Percentiles rank a stretch among this genome's conserved stretches.
Evolutionary conservation across 1,140 invertebrate species (phyloP).

Genomic region (Drosophila tristis): DNA sequence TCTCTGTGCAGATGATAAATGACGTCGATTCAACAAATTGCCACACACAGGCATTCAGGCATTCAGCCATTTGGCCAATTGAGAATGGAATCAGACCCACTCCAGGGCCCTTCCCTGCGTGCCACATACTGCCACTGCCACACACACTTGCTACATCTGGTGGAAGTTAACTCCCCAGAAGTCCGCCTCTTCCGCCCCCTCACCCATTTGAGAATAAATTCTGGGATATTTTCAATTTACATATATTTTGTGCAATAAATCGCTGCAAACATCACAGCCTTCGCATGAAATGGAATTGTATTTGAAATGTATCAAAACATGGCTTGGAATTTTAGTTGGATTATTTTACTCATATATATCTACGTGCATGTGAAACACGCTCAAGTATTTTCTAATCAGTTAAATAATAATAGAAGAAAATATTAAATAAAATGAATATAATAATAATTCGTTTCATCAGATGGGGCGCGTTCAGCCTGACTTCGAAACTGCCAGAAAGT

Average conservation of each 20-base stretch:
- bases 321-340: no score
- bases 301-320: slow-evolving; percentile 10
- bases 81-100: slow-evolving; percentile 69
- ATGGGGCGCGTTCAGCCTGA: no score
- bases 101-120: neutral
- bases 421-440: no score
- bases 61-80: slow-evolving; percentile 65
- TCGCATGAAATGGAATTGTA: slow-evolving; percentile 16
- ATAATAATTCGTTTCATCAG: no score
- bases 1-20: slow-evolving; percentile 71
- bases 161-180: slow-evolving; percentile 10
- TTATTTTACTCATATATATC: no score
- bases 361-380: no score
- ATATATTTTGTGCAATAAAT: slow-evolving; percentile 29
- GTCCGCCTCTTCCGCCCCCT: slow-evolving; percentile 8
- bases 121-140: slow-evolving; percentile 16
- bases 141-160: slow-evolving; percentile 14
- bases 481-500: no score
- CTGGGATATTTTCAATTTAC: slow-evolving; percentile 40
- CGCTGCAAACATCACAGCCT: slow-evolving; percentile 2
- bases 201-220: slow-evolving; percentile 35
- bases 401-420: no score
- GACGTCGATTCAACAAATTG: slow-evolving; percentile 75
- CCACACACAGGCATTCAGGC: slow-evolving; percentile 48
- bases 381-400: no score